Base-by-base conservation (phyloP, 2,113 vertebrate genomes). In the Pionites leucogaster region DNA sequence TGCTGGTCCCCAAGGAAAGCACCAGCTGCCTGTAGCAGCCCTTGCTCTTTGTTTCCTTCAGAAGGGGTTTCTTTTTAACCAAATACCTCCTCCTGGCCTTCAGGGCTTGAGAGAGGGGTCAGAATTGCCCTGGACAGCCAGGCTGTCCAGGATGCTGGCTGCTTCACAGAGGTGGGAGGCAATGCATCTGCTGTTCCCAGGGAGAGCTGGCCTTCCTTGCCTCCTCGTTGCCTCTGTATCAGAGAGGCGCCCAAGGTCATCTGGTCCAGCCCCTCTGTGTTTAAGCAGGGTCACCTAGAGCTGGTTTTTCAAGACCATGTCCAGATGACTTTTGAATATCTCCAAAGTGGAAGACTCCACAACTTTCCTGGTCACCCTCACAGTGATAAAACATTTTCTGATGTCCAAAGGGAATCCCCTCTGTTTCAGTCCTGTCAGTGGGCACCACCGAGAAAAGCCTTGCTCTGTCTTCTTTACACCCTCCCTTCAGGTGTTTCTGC, bases 391-490 rank as follows among this genome's bases (percentile, higher is more conserved):
- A 2, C 2, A 2, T 14, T 31, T 47, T 22, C 49, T 35, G 70
- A 11, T 64, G 42, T 35, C 59, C 65, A n/a, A 7, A 74, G 18
- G 27, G 27, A 81, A 20, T 3, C 3, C 53, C 1, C 0, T 13
- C 15, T 41, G 22, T 39, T 86, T 50, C 17, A 22, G 15, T 59
- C 10, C 44, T 86, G 31, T 24, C 24, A 42, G 29, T 47, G 47
- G 7, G 47, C 19, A 55, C 5, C 15, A 12, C 44, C n/a, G 19
- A 53, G 29, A 63, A 53, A 4, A 50, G 19, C 12, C 29, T 86
- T n/a, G 15, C 33, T 81, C 13, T 0, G 0, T 39, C 7, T 13
- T 67, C 33, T 85, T 53, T 18, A 5, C 5, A 60, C 6, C 6
- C 2, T 80, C 2, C 20, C 17, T 69, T 46, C 39, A 65, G 13